Conservation (phyloP, 2,113 vertebrate species). For the Coryphaenoides rupestris region DNA sequence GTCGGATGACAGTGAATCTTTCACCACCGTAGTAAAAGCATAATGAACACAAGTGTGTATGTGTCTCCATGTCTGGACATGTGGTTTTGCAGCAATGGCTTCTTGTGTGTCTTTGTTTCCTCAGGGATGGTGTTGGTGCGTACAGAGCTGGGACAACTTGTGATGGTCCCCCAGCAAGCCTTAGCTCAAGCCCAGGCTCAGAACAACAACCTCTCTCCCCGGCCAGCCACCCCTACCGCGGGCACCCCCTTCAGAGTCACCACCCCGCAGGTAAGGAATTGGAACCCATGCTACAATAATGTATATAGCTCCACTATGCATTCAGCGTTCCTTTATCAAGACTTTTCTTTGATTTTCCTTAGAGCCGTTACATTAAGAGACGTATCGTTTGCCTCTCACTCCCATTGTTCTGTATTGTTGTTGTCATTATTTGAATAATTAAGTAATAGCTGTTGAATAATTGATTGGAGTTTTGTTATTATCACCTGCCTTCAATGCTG, state of each 20-base stretch:
- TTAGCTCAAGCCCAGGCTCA: constrained; percentile 79
- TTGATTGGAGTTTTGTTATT: constrained; percentile 63
- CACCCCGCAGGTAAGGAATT: constrained; percentile 81
- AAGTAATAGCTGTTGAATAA: constrained; percentile 51
- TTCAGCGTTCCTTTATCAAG: neutral
- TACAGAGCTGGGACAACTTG: constrained; percentile 81
- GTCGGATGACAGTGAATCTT: too few relatives aligned
- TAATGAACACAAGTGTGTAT: too few relatives aligned
- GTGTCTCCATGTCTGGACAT: neutral
- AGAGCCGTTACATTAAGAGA: neutral
- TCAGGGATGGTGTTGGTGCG: constrained; percentile 85
- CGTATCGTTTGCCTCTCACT: too few relatives aligned
- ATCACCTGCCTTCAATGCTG: constrained; percentile 55
- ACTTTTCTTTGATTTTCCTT: neutral
- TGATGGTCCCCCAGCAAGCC: constrained; percentile 86
- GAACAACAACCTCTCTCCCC: constrained; percentile 75
- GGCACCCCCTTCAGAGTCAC: constrained; percentile 78
- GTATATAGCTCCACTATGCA: too few relatives aligned
- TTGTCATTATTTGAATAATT: too few relatives aligned
- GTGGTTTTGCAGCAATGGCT: neutral
- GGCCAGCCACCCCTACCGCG: constrained; percentile 75
- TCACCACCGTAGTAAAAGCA: too few relatives aligned
- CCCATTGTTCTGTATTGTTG: too few relatives aligned
- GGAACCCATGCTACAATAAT: constrained; percentile 8
- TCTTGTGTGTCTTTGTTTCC: constrained; percentile 5